Conservation (phyloP, 2,113 vertebrate species). For the Sturnus vulgaris region DNA sequence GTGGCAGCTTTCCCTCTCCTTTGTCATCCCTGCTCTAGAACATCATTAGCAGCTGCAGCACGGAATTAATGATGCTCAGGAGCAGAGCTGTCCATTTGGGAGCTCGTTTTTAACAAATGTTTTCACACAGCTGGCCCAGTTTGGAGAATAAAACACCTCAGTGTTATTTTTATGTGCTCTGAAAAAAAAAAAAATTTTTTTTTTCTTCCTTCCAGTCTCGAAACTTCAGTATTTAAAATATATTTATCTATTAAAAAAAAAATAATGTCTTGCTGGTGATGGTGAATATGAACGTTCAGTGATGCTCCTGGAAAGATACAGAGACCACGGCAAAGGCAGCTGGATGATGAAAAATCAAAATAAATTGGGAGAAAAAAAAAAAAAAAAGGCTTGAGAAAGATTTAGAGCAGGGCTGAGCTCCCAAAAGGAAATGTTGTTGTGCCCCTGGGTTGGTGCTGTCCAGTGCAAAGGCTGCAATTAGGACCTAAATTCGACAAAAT, state of each 20-base stretch:
- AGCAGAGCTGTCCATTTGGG: not conserved
- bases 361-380: not conserved
- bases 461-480: not conserved
- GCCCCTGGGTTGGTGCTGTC: not conserved
- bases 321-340: rapidly evolving
- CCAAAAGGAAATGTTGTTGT: not conserved
- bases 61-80: not conserved
- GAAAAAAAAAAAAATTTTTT: not conserved
- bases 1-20: not conserved
- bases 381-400: not conserved
- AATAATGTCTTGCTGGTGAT: not conserved
- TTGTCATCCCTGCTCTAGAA: not conserved
- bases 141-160: not conserved
- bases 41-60: not conserved
- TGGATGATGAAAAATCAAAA: not conserved
- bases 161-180: not conserved
- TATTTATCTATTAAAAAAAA: not conserved
- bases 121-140: not conserved
- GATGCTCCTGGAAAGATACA: not conserved
- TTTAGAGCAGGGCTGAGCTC: not conserved
- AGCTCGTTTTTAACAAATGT: not conserved
- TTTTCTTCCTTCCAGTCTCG: rapidly evolving
- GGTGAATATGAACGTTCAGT: rapidly evolving
- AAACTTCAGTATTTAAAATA: not conserved
- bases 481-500: not conserved